Evolutionary conservation across 2,888 invertebrate genomes (phyloP).

Genomic region (Branchellion lobata): DNA sequence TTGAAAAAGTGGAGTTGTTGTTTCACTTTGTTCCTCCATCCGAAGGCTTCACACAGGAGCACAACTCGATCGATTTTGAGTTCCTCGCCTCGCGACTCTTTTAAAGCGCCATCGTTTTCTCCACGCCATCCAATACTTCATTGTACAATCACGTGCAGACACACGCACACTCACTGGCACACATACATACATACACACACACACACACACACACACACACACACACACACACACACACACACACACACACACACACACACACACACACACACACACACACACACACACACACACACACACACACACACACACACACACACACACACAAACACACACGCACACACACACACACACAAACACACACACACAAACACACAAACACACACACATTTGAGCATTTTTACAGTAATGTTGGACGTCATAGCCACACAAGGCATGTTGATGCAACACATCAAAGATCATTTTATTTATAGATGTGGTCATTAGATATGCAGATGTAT

Average conservation of each 20-base stretch:
- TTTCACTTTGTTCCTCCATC: too few relatives aligned
- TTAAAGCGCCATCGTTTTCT: not conserved
- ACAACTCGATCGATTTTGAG: too few relatives aligned
- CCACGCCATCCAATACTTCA: not conserved
- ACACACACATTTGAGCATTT: too few relatives aligned
- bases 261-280: slow-evolving; percentile 30
- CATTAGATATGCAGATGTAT: too few relatives aligned
- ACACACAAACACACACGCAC: not conserved
- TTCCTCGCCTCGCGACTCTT: not conserved
- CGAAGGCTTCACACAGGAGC: too few relatives aligned
- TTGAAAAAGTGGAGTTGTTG: too few relatives aligned
- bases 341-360: slow-evolving; percentile 25
- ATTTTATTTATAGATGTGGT: too few relatives aligned
- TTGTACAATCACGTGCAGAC: slow-evolving; percentile 15
- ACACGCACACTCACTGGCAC: slow-evolving; percentile 32
- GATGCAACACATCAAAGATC: too few relatives aligned
- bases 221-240: slow-evolving; percentile 41
- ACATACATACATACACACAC: slow-evolving; percentile 32
- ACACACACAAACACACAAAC: slow-evolving; percentile 21
- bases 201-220: slow-evolving; percentile 27
- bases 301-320: slow-evolving; percentile 13
- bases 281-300: slow-evolving; percentile 36
- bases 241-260: slow-evolving; percentile 32
- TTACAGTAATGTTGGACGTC: too few relatives aligned
- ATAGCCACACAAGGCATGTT: too few relatives aligned